Base-by-base conservation (phyloP, 1,140 invertebrate species). In the Carposina sasakii region DNA sequence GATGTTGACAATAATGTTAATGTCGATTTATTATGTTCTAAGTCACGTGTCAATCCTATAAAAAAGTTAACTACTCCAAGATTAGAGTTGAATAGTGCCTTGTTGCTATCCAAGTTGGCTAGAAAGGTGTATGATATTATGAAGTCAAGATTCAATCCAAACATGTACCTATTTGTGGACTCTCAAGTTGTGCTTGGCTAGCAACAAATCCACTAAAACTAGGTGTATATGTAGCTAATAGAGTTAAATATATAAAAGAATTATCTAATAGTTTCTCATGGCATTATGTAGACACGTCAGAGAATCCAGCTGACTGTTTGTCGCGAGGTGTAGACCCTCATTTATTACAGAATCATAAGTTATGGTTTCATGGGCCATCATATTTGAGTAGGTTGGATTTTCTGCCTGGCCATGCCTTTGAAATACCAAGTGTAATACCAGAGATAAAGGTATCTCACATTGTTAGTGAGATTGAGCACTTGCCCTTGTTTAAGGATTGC, bases 171-270 rank as follows among this genome's bases (percentile, higher is more conserved):
- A 19, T 75, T 31, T 58, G 61, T 64, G 6, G 83, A 86, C 57
- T 85, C 78, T 12, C 63, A 59, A 17, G 68, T 82, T 19, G 66
- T 66, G 23, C 58, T 2, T 86, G 81, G 78, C 54, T 85, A 2
- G 44, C 52, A 19, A 45, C 46, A 10, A 17, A 52, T 4, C 51
- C 63, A 9, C 28, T 53, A n/a, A 51, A 49, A 8, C 65, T 50
- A 51, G 70, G 75, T 54, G 56, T 55, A 1, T 83, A 69, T 57
- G 69, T 84, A 2, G 57, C 39, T 6, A 81, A 85, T 57, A 51
- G 75, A 36, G 71, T 81, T 0, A 44, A 48, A 23, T 39, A 70
- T 53, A 78, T 86, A 39, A 63, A 67, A 26, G 51, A 65, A 20
- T 13, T 63, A 1, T 51, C 36, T 34, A 52, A 44, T 39, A 17